Conservation (phyloP, 2,888 invertebrate genomes). For the Xanthia icteritia region DNA sequence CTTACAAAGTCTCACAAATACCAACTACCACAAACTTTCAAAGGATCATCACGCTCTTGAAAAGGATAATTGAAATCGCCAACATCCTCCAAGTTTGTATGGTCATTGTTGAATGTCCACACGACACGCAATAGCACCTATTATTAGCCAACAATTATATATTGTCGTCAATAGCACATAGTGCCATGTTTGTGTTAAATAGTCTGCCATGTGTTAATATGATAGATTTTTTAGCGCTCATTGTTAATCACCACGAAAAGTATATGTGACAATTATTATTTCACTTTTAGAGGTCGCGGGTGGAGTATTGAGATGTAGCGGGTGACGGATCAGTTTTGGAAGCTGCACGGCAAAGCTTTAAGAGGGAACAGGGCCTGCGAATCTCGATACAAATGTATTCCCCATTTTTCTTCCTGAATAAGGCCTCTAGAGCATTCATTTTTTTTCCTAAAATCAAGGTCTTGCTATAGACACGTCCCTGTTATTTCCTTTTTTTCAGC, state of each 20-base stretch:
- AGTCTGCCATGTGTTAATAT: slow-evolving; percentile 67
- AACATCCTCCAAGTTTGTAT: slow-evolving; percentile 57
- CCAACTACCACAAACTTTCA: slow-evolving; percentile 40
- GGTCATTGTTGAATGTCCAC: slow-evolving; percentile 53
- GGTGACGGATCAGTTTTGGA: background rate
- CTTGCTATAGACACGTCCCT: too few species aligned
- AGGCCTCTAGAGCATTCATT: too few species aligned
- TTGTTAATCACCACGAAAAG: slow-evolving; percentile 80
- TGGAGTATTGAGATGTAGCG: slow-evolving; percentile 58
- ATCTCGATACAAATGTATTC: too few species aligned
- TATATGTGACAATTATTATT: slow-evolving; percentile 76
- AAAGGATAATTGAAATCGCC: slow-evolving; percentile 55
- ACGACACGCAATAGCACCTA: slow-evolving; percentile 61
- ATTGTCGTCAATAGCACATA: slow-evolving; percentile 66
- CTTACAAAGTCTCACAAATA: slow-evolving; percentile 39
- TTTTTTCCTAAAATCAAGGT: too few species aligned
- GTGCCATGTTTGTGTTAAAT: slow-evolving; percentile 46
- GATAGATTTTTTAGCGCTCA: slow-evolving; percentile 72
- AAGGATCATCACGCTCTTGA: slow-evolving; percentile 57
- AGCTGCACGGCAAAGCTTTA: too few species aligned
- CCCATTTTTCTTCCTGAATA: too few species aligned
- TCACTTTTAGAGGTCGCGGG: slow-evolving; percentile 51
- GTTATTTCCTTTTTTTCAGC: too few species aligned
- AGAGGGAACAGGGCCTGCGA: too few species aligned
- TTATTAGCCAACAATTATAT: slow-evolving; percentile 69